Base-by-base conservation (phyloP, 1,140 invertebrate genomes). In the Drosophila athabasca region DNA sequence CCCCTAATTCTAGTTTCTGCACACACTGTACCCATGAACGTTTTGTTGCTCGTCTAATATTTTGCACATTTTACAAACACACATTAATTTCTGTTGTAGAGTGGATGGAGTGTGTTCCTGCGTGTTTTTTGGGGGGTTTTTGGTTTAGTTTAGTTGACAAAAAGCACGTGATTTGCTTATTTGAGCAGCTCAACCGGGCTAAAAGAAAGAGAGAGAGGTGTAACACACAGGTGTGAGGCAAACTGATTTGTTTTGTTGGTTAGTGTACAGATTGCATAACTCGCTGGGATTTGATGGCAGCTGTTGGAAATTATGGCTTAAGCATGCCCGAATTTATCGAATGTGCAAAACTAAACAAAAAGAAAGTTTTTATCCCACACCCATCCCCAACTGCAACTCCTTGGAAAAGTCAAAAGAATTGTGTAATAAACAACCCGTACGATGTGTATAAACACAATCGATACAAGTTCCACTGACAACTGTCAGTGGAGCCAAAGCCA, bases 101-200 rank as follows among this genome's bases (percentile, higher is more conserved):
- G 60, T 74, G 45, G 17, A 11, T 26, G 24, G 24, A 26, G n/a
- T 45, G 26, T 22, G 29, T 24, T 46, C 11, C 2, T 39, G 35
- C 46, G 24, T 62, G 15, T 44, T 57, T 75, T 53, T 45, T 46
- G 31, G 46, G 51, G 41, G 59, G 43, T 39, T 75, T 85, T 74
- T 45, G 26, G 39, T 61, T 69, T 59, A 76, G 76, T 70, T 68
- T 44, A 64, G 76, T 51, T 68, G 57, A 65, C 75, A 59, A 55
- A 76, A 76, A 80, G 81, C 66, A 81, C 81, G 81, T 87, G 73
- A 87, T 87, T 66, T 77, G 81, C 77, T 81, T 84, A 53, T 81
- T 73, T 50, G 51, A 85, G 61, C 50, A 73, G 61, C 58, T 76
- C 45, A 45, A 67, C 44, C 39, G 67, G 15, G 17, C 35, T 22